These are phyloP conservation scores for Brachyistius frenatus DNA, from an alignment of 2,113 vertebrate genomes.

Conservation along the genomic window DNA sequence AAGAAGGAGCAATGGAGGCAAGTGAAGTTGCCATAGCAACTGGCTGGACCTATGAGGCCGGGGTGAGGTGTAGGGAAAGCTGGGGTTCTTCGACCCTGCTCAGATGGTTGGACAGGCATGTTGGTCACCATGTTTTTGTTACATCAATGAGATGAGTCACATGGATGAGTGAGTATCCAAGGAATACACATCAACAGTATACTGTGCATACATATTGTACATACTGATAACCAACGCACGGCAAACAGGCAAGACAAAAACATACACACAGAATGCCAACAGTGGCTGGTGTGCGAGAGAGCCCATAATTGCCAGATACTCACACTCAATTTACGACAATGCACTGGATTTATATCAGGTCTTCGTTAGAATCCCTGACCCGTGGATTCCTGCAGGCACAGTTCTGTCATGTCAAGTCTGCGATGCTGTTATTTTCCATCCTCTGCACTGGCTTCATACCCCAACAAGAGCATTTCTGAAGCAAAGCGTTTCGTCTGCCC, in stretches of 20 bases:
- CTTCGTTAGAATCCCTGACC: too few species aligned
- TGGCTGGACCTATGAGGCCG: slow-evolving; percentile 20
- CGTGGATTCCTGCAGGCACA: too few species aligned
- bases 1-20: background rate
- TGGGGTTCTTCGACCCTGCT: background rate
- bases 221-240: slow-evolving; percentile 11
- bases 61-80: background rate
- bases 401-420: too few species aligned
- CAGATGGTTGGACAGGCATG: background rate
- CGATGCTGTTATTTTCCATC: too few species aligned
- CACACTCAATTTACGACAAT: too few species aligned
- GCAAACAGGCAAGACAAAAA: slow-evolving; percentile 23
- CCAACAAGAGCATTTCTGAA: too few species aligned
- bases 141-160: too few species aligned
- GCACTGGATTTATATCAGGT: too few species aligned
- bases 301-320: too few species aligned
- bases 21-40: slow-evolving; percentile 35
- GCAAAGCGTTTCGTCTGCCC: too few species aligned
- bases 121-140: background rate
- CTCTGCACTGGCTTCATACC: too few species aligned
- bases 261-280: background rate
- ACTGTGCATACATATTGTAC: background rate
- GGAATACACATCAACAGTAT: slow-evolving; percentile 5
- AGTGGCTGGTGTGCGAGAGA: too few species aligned
- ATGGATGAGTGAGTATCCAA: slow-evolving; percentile 3